phyloP scores from a whole-genome alignment of 2,113 vertebrate species.

The Ceyx melanurus region DNA sequence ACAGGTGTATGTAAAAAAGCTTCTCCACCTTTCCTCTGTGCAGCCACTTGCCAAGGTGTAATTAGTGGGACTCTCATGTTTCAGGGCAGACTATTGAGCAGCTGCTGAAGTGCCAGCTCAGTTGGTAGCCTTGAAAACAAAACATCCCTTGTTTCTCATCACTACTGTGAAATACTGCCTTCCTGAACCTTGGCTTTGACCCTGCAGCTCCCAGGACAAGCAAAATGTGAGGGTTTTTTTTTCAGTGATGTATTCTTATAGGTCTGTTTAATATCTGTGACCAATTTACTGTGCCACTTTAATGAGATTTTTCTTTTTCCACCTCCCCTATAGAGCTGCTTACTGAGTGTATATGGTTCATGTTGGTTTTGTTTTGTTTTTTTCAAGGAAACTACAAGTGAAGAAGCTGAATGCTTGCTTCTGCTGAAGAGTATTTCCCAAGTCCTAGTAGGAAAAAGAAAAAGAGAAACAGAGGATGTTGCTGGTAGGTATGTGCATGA shows the following conservation, averaged over 20 bases:
- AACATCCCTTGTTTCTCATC: constrained; percentile 42
- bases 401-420: constrained; percentile 20
- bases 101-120: constrained; percentile 56
- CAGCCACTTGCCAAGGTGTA: neutral
- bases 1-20: neutral
- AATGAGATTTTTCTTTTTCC: constrained; percentile 57
- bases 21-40: constrained; percentile 26
- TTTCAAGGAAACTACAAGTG: constrained; percentile 23
- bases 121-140: constrained; percentile 31
- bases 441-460: neutral
- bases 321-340: constrained; percentile 28
- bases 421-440: constrained; percentile 9
- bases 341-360: constrained; percentile 7
- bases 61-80: constrained; percentile 38
- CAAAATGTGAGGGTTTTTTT: constrained; percentile 32
- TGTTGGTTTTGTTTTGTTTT: neutral
- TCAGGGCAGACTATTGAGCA: constrained; percentile 39
- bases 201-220: constrained; percentile 10
- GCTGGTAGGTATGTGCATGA: neutral
- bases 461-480: neutral
- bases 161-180: constrained; percentile 1
- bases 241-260: constrained; percentile 28
- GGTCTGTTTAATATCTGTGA: constrained; percentile 46
- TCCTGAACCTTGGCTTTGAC: neutral
- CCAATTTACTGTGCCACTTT: constrained; percentile 24